phyloP scores from a whole-genome alignment of 2,113 vertebrate genomes.

The Clarias macrocephalus region DNA sequence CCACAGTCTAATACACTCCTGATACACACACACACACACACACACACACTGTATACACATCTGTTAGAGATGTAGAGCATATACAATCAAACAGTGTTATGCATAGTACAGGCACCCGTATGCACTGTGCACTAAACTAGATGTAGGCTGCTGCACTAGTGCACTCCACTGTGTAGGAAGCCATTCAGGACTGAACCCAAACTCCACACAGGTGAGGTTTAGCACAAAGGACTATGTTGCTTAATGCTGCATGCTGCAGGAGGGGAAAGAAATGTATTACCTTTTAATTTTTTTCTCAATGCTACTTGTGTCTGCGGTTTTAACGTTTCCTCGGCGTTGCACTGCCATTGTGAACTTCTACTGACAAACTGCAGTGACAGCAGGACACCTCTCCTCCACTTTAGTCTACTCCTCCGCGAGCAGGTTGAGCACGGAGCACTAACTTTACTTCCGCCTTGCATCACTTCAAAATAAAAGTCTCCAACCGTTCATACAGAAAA shows the following conservation, averaged over 20 bases:
- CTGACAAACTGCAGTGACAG: not conserved
- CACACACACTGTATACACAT: not conserved
- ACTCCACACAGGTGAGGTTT: no score
- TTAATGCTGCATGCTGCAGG: not conserved
- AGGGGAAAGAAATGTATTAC: conserved; percentile 53
- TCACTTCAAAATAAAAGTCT: conserved; percentile 46
- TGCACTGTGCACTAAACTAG: not conserved
- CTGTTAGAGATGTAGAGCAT: not conserved
- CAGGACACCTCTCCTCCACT: not conserved
- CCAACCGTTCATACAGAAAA: no score
- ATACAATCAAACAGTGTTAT: not conserved
- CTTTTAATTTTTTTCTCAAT: conserved; percentile 78
- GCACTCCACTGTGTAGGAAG: not conserved
- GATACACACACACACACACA: not conserved
- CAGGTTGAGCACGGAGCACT: not conserved
- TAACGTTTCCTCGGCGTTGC: conserved; percentile 62
- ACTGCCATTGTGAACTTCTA: conserved; percentile 62
- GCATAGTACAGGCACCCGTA: not conserved
- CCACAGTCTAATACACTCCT: not conserved
- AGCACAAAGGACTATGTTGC: not conserved
- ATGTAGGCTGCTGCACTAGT: not conserved
- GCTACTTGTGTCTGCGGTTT: conserved; percentile 60
- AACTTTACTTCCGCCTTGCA: not conserved
- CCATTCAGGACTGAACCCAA: not conserved
- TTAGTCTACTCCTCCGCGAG: not conserved